Evolutionary conservation across 1,140 invertebrate species (phyloP).

Genomic region (Drosophila lini): DNA sequence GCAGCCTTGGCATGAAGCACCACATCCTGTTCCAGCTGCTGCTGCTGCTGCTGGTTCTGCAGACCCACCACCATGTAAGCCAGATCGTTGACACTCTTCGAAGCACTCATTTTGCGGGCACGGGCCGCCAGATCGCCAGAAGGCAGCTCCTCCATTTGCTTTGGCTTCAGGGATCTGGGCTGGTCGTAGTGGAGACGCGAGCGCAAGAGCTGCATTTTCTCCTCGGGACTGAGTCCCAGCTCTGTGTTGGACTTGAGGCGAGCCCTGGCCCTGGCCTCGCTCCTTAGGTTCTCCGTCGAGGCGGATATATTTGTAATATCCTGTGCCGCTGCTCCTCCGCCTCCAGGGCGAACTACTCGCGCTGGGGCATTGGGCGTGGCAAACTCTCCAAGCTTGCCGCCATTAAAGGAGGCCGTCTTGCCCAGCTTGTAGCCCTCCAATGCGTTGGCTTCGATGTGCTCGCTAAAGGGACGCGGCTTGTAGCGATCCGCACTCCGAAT

Average conservation of each 20-base stretch:
- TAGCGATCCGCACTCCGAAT: conserved; percentile 53
- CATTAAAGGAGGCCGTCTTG: conserved; percentile 74
- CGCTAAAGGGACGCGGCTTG: conserved; percentile 77
- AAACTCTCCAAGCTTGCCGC: conserved; percentile 56
- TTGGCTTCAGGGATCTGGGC: conserved; percentile 37
- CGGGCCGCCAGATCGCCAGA: conserved; percentile 55
- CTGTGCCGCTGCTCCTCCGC: not conserved
- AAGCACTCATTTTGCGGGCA: conserved; percentile 79
- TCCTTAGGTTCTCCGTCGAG: conserved; percentile 87
- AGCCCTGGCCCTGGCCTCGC: conserved; percentile 88
- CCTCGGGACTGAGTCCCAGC: conserved; percentile 89
- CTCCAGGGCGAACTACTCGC: conserved; percentile 39
- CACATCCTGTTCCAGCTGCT: conserved; percentile 38
- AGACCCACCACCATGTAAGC: conserved; percentile 67
- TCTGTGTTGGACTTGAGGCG: conserved; percentile 90
- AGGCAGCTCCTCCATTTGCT: conserved; percentile 41
- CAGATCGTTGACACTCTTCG: conserved; percentile 84
- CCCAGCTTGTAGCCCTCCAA: conserved; percentile 71
- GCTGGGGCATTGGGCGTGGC: conserved; percentile 54
- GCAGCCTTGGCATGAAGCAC: conserved; percentile 50
- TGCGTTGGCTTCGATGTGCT: conserved; percentile 59
- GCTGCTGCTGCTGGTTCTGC: conserved; percentile 43
- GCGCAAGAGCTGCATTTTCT: conserved; percentile 86
- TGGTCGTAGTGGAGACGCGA: conserved; percentile 76
- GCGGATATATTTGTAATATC: conserved; percentile 69